These are phyloP conservation scores for Dreissena polymorpha DNA, from an alignment of 1,140 invertebrate species.

Conservation along the genomic window DNA sequence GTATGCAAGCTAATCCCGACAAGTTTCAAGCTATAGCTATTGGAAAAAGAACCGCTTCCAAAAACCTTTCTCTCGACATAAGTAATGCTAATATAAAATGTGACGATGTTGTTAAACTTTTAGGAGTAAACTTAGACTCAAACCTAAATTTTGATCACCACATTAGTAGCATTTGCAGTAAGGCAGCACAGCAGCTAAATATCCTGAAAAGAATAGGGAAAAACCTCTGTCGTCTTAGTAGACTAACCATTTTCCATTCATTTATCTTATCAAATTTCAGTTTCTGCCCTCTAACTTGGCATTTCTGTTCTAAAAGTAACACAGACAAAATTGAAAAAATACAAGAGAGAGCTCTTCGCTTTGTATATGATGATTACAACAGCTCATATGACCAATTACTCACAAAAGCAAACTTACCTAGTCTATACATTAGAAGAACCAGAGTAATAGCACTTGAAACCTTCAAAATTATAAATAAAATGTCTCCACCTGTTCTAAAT, in stretches of 20 bases:
- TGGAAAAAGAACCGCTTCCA: conserved; percentile 4
- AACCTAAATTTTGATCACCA: conserved; percentile 14
- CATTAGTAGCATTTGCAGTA: conserved; percentile 25
- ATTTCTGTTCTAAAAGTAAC: conserved; percentile 6
- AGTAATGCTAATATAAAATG: conserved; percentile 10
- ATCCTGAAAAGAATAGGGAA: conserved; percentile 15
- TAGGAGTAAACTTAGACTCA: conserved; percentile 21
- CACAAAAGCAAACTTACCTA: neutral
- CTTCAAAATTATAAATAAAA: conserved; percentile 28
- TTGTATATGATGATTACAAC: neutral
- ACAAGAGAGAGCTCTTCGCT: conserved; percentile 8
- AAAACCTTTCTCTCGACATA: neutral
- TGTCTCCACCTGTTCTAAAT: conserved; percentile 10
- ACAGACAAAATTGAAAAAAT: neutral
- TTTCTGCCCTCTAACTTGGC: conserved; percentile 11
- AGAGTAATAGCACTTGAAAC: conserved; percentile 20
- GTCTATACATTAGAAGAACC: conserved; percentile 11
- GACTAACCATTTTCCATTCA: conserved; percentile 34
- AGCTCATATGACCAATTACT: no score
- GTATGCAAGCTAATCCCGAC: conserved; percentile 32
- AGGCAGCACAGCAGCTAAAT: conserved; percentile 25
- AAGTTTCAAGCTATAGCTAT: conserved; percentile 42
- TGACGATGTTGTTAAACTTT: conserved; percentile 28
- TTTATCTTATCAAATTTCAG: conserved; percentile 36
- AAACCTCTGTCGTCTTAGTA: neutral